phyloP scores from a whole-genome alignment of 2,113 vertebrate genomes.

The Myanophis thanlyinensis region DNA sequence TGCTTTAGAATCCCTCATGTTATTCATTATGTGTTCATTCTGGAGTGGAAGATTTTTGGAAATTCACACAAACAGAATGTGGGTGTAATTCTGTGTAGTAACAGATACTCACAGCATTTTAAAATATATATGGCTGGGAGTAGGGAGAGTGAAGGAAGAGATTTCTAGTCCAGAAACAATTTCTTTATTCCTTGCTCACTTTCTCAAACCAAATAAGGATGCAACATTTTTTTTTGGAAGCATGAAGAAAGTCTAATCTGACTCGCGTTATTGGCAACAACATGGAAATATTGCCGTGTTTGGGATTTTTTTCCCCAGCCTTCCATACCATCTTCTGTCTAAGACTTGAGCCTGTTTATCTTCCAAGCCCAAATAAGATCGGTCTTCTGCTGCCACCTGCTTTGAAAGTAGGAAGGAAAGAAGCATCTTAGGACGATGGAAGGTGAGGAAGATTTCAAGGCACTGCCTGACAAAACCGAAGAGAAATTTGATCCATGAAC shows the following conservation, averaged over 20 bases:
- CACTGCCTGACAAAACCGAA: constrained; percentile 6
- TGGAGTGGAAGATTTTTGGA: background rate
- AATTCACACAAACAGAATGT: background rate
- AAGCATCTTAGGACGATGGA: constrained; percentile 45
- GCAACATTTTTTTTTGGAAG: background rate
- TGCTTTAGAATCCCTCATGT: background rate
- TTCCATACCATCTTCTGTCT: background rate
- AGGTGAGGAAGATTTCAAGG: background rate
- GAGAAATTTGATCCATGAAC: constrained; percentile 43
- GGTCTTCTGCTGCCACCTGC: background rate
- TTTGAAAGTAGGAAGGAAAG: constrained; percentile 49
- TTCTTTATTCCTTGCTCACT: background rate
- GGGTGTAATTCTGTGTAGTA: background rate
- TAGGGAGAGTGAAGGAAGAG: background rate
- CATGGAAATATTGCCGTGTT: background rate
- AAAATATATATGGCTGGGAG: background rate
- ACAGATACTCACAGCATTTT: background rate
- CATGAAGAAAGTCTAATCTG: background rate
- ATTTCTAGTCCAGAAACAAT: background rate
- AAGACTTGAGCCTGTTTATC: background rate
- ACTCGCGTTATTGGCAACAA: background rate
- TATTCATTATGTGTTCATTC: background rate
- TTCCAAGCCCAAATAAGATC: background rate
- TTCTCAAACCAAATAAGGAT: background rate
- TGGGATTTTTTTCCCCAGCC: background rate